A percentile compares a stretch with the other conserved stretches of the same genome.
These are phyloP conservation scores for Microcebus ravelobensis DNA, from an alignment of 2,113 vertebrate genomes.

Conservation along the genomic window DNA sequence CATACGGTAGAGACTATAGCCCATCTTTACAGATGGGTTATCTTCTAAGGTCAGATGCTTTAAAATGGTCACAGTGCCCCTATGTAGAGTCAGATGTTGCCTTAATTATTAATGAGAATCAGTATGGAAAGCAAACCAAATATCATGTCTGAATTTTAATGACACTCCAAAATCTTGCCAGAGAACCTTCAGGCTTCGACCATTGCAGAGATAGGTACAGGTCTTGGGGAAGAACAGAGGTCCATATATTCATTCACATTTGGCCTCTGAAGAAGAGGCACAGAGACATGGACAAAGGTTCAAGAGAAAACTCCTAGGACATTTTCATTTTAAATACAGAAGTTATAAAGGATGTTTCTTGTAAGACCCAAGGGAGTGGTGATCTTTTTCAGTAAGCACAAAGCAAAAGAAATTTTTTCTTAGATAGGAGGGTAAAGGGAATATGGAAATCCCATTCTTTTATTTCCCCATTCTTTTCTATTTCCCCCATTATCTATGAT, in stretches of 20 bases:
- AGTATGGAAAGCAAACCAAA: constrained; percentile 22
- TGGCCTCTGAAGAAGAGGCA: background rate
- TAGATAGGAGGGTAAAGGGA: background rate
- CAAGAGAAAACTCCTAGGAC: background rate
- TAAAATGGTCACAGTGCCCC: background rate
- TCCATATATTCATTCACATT: background rate
- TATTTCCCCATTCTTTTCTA: background rate
- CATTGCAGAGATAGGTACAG: background rate
- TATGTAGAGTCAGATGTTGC: background rate
- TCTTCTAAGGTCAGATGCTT: background rate
- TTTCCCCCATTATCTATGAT: constrained; percentile 34
- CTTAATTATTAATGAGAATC: constrained; percentile 34
- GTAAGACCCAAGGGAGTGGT: background rate
- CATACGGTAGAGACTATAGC: background rate
- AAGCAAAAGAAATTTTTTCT: constrained; percentile 35
- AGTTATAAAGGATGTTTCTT: constrained; percentile 11
- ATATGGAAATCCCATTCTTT: background rate
- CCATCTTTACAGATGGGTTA: background rate
- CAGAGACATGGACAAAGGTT: background rate
- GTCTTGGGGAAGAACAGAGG: background rate
- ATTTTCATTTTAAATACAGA: background rate
- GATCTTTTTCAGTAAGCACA: background rate
- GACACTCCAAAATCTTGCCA: constrained; percentile 16
- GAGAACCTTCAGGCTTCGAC: background rate
- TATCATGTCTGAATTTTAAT: background rate